A percentile compares a stretch with the other conserved stretches of the same genome.
These are phyloP conservation scores for Drosophila biarmipes DNA, from an alignment of 1,140 invertebrate genomes.

Conservation along the genomic window DNA sequence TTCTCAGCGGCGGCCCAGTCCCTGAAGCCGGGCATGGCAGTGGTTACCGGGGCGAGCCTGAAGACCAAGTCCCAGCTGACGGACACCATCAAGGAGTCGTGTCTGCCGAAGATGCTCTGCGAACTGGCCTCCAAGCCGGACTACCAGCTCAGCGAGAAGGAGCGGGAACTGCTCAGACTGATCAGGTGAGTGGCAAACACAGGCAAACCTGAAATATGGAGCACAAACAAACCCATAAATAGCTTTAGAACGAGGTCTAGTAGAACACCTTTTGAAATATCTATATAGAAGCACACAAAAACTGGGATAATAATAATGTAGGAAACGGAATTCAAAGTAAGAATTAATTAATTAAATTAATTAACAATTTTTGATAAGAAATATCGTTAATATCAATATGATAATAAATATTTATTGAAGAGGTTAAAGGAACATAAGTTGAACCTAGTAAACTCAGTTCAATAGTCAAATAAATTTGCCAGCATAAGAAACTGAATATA, in stretches of 20 bases:
- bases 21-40: conserved; percentile 50
- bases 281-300: neutral
- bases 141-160: conserved; percentile 89
- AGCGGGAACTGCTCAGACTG: conserved; percentile 88
- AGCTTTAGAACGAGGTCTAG: neutral
- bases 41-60: conserved; percentile 57
- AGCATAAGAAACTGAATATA: conserved; percentile 27
- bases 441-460: neutral
- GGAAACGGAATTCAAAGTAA: neutral
- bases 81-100: conserved; percentile 85
- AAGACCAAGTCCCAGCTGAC: conserved; percentile 73
- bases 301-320: too few species aligned
- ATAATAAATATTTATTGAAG: too few species aligned
- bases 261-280: too few species aligned
- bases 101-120: conserved; percentile 91
- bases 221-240: neutral
- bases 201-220: neutral
- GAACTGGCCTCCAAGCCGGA: conserved; percentile 88
- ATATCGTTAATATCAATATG: too few species aligned
- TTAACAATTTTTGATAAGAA: too few species aligned
- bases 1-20: conserved; percentile 71
- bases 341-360: too few species aligned
- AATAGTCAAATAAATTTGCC: neutral
- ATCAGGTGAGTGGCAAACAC: conserved; percentile 87
- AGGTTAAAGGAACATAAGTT: neutral